Evolutionary conservation across 2,113 vertebrate species (phyloP).

Genomic region (Psittacula cyanocephala): DNA sequence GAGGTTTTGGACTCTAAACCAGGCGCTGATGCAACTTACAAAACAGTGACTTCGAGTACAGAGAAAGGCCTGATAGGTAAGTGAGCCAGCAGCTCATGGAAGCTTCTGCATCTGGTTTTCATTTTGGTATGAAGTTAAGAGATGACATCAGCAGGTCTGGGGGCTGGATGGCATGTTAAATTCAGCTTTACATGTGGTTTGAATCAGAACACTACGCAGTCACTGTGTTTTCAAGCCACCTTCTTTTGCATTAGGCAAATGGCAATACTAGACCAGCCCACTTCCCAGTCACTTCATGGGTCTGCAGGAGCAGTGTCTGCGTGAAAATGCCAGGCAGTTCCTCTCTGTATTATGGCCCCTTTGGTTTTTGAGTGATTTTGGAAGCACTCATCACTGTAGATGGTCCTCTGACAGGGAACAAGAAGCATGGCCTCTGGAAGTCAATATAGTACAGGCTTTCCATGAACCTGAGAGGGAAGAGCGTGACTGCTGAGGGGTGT

Average conservation of each 20-base stretch:
- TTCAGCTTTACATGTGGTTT: slow-evolving; percentile 8
- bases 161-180: slow-evolving; percentile 43
- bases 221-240: neutral
- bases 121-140: slow-evolving; percentile 20
- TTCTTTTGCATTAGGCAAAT: neutral
- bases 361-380: neutral
- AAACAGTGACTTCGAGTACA: slow-evolving; percentile 95
- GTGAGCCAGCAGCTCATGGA: slow-evolving; percentile 34
- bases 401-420: neutral
- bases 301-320: neutral
- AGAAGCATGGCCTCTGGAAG: neutral
- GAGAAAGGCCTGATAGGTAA: slow-evolving; percentile 97
- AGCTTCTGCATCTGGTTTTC: slow-evolving; percentile 19
- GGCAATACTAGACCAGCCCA: neutral
- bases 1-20: slow-evolving; percentile 75
- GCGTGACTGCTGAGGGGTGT: neutral
- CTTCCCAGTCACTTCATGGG: neutral
- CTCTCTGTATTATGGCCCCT: neutral
- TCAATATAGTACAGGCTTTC: neutral
- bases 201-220: neutral
- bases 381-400: neutral
- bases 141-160: slow-evolving; percentile 36
- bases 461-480: neutral
- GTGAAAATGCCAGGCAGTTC: neutral
- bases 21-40: slow-evolving; percentile 83